phyloP scores from a whole-genome alignment of 37 sponge, comb jelly and placozoan genomes.

The Halisarca cf. caerulea region DNA sequence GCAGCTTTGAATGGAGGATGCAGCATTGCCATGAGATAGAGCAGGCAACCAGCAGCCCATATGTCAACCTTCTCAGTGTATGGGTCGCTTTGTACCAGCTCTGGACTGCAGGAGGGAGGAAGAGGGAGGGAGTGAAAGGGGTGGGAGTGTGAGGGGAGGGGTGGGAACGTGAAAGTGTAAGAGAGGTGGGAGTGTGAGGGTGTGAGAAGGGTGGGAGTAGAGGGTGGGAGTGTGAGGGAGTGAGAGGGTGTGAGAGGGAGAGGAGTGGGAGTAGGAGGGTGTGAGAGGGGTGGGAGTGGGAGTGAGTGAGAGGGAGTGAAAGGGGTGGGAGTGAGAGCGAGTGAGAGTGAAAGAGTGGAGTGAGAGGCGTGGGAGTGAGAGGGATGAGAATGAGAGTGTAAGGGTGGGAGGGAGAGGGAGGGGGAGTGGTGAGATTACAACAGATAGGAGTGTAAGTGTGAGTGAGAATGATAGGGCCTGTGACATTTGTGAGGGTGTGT shows the following conservation, averaged over 20 bases:
- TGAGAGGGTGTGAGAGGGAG: too few species aligned
- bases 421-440: not conserved
- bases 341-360: not conserved
- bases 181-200: not conserved
- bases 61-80: conserved; percentile 93
- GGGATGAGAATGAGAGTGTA: not conserved
- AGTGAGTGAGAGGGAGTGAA: not conserved
- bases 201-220: too few species aligned
- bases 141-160: not conserved
- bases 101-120: conserved; percentile 54
- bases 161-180: not conserved
- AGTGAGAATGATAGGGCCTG: too few species aligned
- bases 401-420: not conserved
- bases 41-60: conserved; percentile 91
- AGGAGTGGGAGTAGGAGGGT: too few species aligned
- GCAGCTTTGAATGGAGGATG: conserved; percentile 63
- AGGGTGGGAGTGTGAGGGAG: too few species aligned
- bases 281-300: not conserved
- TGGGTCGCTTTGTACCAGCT: conserved; percentile 78
- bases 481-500: too few species aligned
- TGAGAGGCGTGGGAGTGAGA: too few species aligned
- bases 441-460: not conserved
- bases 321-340: too few species aligned
- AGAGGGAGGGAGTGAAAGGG: not conserved
- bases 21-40: conserved; percentile 92